These are phyloP conservation scores for Mustela nigripes DNA, from an alignment of 2,113 vertebrate species.

Conservation along the genomic window DNA sequence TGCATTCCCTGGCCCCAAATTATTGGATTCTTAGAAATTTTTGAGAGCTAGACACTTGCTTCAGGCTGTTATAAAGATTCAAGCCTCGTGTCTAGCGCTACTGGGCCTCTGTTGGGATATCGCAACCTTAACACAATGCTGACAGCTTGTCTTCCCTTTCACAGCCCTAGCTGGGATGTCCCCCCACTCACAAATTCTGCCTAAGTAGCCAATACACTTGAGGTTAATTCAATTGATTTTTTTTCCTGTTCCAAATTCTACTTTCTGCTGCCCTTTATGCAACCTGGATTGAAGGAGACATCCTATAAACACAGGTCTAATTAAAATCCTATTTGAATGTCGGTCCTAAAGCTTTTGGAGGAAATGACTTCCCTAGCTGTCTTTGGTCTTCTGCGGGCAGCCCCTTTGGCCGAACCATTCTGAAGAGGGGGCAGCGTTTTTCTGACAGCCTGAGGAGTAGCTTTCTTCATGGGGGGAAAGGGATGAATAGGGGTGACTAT, in stretches of 20 bases:
- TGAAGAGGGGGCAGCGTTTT: not conserved
- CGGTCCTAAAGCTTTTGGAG: not conserved
- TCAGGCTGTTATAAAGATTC: not conserved
- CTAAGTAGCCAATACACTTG: not conserved
- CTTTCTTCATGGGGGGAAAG: accelerated
- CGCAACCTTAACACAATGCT: not conserved
- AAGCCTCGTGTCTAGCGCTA: not conserved
- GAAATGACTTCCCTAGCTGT: not conserved
- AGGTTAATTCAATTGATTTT: not conserved
- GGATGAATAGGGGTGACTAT: too few relatives aligned
- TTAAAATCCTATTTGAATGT: not conserved
- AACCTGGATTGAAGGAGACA: not conserved
- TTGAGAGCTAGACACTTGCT: not conserved
- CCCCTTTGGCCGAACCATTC: not conserved
- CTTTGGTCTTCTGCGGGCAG: not conserved
- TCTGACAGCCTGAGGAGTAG: not conserved
- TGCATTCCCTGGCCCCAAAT: not conserved
- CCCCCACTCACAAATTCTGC: not conserved
- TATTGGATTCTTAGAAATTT: not conserved
- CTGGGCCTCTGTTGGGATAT: not conserved
- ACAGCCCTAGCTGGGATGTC: not conserved
- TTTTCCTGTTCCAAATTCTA: not conserved
- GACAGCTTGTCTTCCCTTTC: not conserved
- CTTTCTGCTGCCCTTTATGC: not conserved
- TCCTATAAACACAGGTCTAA: not conserved